Base-by-base conservation (phyloP, 2,888 invertebrate genomes). In the Scotopteryx bipunctaria region DNA sequence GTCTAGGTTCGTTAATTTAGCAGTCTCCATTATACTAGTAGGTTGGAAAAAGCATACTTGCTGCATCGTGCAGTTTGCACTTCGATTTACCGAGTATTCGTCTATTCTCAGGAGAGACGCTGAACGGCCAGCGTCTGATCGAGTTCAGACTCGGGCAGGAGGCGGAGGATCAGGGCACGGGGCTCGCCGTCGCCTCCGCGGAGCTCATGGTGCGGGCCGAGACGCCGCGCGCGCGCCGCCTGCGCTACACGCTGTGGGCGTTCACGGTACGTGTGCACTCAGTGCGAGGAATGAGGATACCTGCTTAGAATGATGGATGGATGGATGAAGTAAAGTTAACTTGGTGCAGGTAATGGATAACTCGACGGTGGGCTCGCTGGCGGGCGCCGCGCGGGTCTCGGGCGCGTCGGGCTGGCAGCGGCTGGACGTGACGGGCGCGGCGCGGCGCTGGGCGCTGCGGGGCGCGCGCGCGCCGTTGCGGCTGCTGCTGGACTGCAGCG, bases 81-180 rank as follows among this genome's bases (percentile, higher is more conserved):
- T 3, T 41, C 5, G 9, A 5, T 4, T 14, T 9, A 8, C 25
- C 29, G 4, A 32, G n/a, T 32, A 5, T 36, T 48, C 40, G 15
- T 53, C 11, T 2, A 46, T 74, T 75, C 78, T 21, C 91, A 97
- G 97, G 97, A 71, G 93, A 94, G 67, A 93, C 94, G 73, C 91
- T 96, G 70, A 97, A 97, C 78, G 95, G 96, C 42, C 97, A 97
- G 83, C 94, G 95, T 50, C 91, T 97, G 67, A 92, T 97, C 67
- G 96, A 97, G 83, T 97, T 97, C 87, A 93, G 95, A 47, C 93
- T 95, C 72, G 93, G 93, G 61, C 91, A 92, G 63, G 93, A 93
- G 67, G 86, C 87, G 40, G 76, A 74, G 55, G 91, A 77, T 31
- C 78, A 78, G 51, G 90, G 92, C 47, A 91, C 86, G 55, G 94